phyloP scores from a whole-genome alignment of 1,140 invertebrate species.

The Drepana arcuata region DNA sequence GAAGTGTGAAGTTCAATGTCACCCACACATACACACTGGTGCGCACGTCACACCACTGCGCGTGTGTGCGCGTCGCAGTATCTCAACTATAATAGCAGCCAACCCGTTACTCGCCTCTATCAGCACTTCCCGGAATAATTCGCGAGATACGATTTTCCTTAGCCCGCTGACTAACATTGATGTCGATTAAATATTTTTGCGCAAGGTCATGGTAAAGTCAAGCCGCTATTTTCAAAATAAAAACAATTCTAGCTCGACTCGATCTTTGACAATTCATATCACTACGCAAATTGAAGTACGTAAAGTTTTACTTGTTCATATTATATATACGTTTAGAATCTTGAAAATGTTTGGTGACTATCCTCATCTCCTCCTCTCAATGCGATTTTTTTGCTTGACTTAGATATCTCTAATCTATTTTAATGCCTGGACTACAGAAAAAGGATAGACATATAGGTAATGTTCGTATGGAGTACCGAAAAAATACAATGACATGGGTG shows the following conservation, averaged over 20 bases:
- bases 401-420: too few species aligned
- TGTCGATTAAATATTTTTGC: constrained; percentile 46
- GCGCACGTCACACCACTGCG: constrained; percentile 4
- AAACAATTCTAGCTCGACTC: constrained; percentile 4
- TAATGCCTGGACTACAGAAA: too few species aligned
- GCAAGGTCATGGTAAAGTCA: constrained; percentile 62
- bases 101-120: constrained; percentile 65
- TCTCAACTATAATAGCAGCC: constrained; percentile 54
- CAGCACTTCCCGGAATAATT: constrained; percentile 64
- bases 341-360: too few species aligned
- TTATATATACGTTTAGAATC: too few species aligned
- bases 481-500: too few species aligned
- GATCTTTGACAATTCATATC: constrained; percentile 4
- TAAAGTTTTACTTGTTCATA: neutral
- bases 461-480: too few species aligned
- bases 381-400: too few species aligned
- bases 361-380: too few species aligned
- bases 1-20: constrained; percentile 71
- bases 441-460: too few species aligned
- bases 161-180: constrained; percentile 25
- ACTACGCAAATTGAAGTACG: too few species aligned
- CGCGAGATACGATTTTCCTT: constrained; percentile 54
- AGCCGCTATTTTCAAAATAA: constrained; percentile 35
- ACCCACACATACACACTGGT: constrained; percentile 40
- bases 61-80: constrained; percentile 33